A percentile compares a stretch with the other conserved stretches of the same genome.
Evolutionary conservation across 1,140 invertebrate genomes (phyloP).

Genomic region (Eumaeus atala): DNA sequence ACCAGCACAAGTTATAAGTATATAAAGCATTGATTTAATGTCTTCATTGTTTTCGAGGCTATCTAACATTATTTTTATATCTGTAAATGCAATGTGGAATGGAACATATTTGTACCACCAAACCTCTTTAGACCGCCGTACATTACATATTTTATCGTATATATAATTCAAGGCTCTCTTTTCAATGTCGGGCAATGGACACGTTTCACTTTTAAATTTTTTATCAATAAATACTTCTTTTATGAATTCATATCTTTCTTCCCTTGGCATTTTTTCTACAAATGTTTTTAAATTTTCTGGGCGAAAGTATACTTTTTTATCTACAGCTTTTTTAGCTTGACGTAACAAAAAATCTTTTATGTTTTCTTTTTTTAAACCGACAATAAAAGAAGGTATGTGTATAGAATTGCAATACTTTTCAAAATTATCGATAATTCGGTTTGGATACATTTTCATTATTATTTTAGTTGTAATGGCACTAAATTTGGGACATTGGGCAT

Average conservation of each 20-base stretch:
- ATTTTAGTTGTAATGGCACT: slow-evolving; percentile 33
- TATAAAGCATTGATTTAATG: slow-evolving; percentile 32
- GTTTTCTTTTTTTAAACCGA: slow-evolving; percentile 34
- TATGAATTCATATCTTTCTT: slow-evolving; percentile 40
- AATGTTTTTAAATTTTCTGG: slow-evolving; percentile 28
- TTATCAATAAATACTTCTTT: slow-evolving; percentile 45
- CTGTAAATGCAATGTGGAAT: slow-evolving; percentile 39
- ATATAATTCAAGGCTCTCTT: slow-evolving; percentile 23
- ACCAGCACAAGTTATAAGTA: slow-evolving; percentile 31
- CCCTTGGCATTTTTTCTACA: slow-evolving; percentile 32
- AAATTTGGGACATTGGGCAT: slow-evolving; percentile 27
- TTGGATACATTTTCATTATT: slow-evolving; percentile 33
- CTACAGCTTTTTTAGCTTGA: slow-evolving; percentile 26
- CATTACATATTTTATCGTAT: neutral
- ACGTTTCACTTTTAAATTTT: slow-evolving; percentile 21
- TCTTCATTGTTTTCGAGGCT: slow-evolving; percentile 22
- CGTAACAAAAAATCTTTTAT: slow-evolving; percentile 40
- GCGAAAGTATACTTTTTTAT: slow-evolving; percentile 20
- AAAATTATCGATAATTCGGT: slow-evolving; percentile 40
- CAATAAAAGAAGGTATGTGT: slow-evolving; percentile 40
- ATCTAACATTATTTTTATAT: slow-evolving; percentile 37
- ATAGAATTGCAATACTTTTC: slow-evolving; percentile 30
- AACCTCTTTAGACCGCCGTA: slow-evolving; percentile 14
- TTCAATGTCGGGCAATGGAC: slow-evolving; percentile 18
- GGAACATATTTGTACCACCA: slow-evolving; percentile 43